Evolutionary conservation across 2,888 invertebrate species (phyloP).

Genomic region (Caenorhabditis virilis): DNA sequence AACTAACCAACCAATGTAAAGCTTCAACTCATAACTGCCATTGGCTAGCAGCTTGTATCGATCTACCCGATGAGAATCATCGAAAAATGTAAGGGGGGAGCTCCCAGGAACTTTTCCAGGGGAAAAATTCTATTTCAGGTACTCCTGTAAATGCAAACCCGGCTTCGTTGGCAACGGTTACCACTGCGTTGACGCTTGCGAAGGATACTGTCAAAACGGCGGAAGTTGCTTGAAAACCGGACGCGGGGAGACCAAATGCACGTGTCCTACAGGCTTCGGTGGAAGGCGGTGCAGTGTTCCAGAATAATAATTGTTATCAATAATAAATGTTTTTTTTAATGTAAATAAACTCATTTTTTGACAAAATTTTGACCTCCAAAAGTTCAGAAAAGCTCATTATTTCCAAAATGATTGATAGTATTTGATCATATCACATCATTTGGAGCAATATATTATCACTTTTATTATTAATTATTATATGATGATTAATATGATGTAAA

Average conservation of each 20-base stretch:
- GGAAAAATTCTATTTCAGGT: slow-evolving; percentile 18
- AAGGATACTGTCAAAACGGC: slow-evolving; percentile 47
- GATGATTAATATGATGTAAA: too few relatives aligned
- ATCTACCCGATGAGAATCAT: slow-evolving; percentile 50
- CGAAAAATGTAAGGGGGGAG: slow-evolving; percentile 24
- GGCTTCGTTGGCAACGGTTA: slow-evolving; percentile 55
- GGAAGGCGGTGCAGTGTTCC: slow-evolving; percentile 41
- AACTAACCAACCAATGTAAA: slow-evolving; percentile 53
- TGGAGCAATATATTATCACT: too few relatives aligned
- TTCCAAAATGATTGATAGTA: too few relatives aligned
- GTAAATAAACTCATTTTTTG: too few relatives aligned
- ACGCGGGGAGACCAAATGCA: slow-evolving; percentile 45
- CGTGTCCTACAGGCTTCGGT: slow-evolving; percentile 39
- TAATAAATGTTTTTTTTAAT: too few relatives aligned
- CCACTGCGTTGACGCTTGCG: slow-evolving; percentile 50
- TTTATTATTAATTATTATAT: too few relatives aligned
- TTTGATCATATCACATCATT: too few relatives aligned
- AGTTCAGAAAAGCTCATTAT: too few relatives aligned
- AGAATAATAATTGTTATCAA: slow-evolving; percentile 4
- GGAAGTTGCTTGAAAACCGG: slow-evolving; percentile 49
- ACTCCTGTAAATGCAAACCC: slow-evolving; percentile 53
- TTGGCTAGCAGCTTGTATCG: slow-evolving; percentile 55
- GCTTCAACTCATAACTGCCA: slow-evolving; percentile 50
- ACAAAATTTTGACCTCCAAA: too few relatives aligned
- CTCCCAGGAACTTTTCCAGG: background rate